Conservation (phyloP, 2,113 vertebrate genomes). For the Aleadryas rufinucha region DNA sequence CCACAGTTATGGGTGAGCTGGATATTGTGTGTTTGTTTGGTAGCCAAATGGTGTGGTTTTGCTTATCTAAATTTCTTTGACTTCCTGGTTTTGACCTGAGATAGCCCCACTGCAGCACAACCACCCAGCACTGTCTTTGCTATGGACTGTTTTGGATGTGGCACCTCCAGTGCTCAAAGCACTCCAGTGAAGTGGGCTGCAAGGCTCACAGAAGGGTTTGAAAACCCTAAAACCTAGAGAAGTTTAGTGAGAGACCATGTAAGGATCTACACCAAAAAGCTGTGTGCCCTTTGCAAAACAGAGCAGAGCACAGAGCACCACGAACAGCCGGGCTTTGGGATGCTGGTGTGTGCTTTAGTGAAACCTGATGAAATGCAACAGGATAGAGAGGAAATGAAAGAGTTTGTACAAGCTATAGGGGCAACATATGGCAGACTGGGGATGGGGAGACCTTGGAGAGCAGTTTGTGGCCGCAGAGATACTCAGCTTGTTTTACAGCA, state of each 20-base stretch:
- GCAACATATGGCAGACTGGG: conserved; percentile 46
- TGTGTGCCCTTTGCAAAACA: background rate
- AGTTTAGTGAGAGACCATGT: background rate
- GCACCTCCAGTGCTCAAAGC: background rate
- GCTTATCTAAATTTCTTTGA: background rate
- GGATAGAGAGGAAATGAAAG: conserved; percentile 41
- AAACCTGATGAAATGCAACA: conserved; percentile 44
- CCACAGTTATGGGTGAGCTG: background rate
- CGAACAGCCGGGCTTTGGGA: fast-evolving
- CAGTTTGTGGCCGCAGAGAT: conserved; percentile 17
- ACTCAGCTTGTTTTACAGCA: conserved; percentile 45
- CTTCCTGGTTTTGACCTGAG: background rate
- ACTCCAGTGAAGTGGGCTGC: background rate
- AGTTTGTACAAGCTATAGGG: conserved; percentile 23
- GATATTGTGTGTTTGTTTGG: background rate
- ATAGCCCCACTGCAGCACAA: background rate
- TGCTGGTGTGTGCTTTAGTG: background rate
- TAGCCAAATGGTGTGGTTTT: background rate
- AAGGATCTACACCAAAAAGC: background rate
- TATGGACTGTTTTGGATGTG: background rate
- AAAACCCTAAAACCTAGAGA: background rate
- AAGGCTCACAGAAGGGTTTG: background rate
- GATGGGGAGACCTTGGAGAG: conserved; percentile 37
- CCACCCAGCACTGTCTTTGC: background rate
- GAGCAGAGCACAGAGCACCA: background rate